phyloP scores from a whole-genome alignment of 2,113 vertebrate species.

The Equus quagga region DNA sequence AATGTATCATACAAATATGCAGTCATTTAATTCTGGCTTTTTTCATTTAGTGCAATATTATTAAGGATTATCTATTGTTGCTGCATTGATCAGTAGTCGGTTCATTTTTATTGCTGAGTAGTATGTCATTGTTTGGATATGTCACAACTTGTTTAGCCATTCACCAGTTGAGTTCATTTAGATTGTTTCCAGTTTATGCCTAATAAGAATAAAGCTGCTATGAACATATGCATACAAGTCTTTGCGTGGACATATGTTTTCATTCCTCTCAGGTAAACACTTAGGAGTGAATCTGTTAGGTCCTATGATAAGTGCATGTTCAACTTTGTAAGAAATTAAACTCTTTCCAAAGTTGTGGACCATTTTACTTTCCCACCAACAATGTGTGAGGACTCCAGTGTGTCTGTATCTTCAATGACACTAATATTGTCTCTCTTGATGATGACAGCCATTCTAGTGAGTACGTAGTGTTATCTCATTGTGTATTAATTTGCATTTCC shows the following conservation, averaged over 20 bases:
- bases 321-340: background rate
- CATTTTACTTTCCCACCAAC: background rate
- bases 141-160: background rate
- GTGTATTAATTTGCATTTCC: background rate
- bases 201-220: background rate
- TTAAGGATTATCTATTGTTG: background rate
- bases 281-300: background rate
- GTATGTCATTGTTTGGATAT: background rate
- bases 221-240: background rate
- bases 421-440: background rate
- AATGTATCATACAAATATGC: background rate
- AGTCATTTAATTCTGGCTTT: background rate
- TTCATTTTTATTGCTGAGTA: background rate
- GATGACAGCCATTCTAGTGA: background rate
- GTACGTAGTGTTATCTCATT: background rate
- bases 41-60: background rate
- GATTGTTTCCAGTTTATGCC: background rate
- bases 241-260: background rate
- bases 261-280: background rate
- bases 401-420: background rate
- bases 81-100: background rate
- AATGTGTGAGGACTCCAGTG: background rate
- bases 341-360: background rate
- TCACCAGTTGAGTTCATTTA: background rate
- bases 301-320: background rate